Evolutionary conservation across 2,797 vertebrate species (phyloP), one percentile per base, ranked within the genome.

Genomic region (Discoglossus pictus): DNA sequence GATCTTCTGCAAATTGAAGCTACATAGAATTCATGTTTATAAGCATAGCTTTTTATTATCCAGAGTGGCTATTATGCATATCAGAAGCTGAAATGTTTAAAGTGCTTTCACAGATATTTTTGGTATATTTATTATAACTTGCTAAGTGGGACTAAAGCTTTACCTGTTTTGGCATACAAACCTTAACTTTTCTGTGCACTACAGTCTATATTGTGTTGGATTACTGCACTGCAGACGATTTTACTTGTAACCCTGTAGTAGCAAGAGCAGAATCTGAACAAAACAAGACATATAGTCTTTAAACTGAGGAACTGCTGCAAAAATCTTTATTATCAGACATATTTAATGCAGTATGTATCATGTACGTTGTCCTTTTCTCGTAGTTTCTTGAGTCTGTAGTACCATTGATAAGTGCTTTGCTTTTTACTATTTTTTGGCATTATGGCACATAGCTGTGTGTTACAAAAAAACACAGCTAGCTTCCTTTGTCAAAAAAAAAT

Each of bases 401-500:
- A 71, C 86, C 87, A 89, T 74, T 76, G 78, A 82, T 78, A 84
- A 79, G 74, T 73, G 78, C 86, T 81, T 90, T 79, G 84, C 86
- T 90, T 77, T 63, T 87, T 76, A 78, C 75, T 78, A 77, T 81
- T 82, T 54, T 88, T 85, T 84, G 85, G 84, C 84, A 85, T 84
- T 78, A 80, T 74, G 79, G 76, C 83, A 75, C 74, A 81, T 16
- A 46, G 86, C 83, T 84, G 83, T 81, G 76, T 82, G 84, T 64
- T 35, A 10, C 72, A 35, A 67, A 67, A 82, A 67, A 67, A 82
- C 74, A 85, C 86, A 83, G 84, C 76, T 82, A 83, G 79, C 79
- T 86, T 85, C 87, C 88, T 79, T 89, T 91, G 90, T 87, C 89
- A 92, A 93, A 93, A 74, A n/a, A n/a, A 60, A 72, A 80, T 78